Conservation (phyloP, 2,888 invertebrate genomes). For the Trichogramma evanescens region DNA sequence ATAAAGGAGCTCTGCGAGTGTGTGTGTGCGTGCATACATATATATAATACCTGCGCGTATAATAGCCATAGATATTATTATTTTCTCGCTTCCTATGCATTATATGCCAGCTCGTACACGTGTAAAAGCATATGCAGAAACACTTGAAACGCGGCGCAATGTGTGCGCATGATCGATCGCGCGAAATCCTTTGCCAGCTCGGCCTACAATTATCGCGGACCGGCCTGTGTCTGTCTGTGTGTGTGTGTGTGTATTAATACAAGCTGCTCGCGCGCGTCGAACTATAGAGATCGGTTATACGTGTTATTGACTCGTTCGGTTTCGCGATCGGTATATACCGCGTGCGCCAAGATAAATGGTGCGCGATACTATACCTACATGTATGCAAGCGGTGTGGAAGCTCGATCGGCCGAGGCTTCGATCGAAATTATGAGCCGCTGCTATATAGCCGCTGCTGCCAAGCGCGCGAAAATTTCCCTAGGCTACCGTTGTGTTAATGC, state of each 20-base stretch:
- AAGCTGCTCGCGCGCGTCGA: constrained; percentile 8
- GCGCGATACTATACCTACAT: constrained; percentile 19
- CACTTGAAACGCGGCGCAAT: neutral
- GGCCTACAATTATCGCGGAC: constrained; percentile 15
- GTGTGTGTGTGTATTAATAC: constrained; percentile 13
- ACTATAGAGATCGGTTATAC: neutral
- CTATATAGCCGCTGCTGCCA: neutral
- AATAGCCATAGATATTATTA: constrained; percentile 1
- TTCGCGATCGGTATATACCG: constrained; percentile 9
- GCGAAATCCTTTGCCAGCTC: neutral
- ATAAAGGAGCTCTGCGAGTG: too few species aligned
- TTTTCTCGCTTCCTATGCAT: neutral
- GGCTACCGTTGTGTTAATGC: too few species aligned
- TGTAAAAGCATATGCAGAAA: too few species aligned
- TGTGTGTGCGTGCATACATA: too few species aligned
- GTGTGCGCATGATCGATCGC: constrained; percentile 13
- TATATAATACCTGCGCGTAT: neutral
- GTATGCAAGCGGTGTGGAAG: constrained; percentile 21
- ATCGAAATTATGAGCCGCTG: constrained; percentile 30
- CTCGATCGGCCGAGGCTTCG: constrained; percentile 24
- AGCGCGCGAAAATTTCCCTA: neutral
- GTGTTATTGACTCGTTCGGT: constrained; percentile 34
- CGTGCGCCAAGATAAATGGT: constrained; percentile 26
- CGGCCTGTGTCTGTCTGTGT: too few species aligned
- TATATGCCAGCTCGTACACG: too few species aligned